Evolutionary conservation across 2,113 vertebrate genomes (phyloP).

Genomic region (Callionymus lyra): DNA sequence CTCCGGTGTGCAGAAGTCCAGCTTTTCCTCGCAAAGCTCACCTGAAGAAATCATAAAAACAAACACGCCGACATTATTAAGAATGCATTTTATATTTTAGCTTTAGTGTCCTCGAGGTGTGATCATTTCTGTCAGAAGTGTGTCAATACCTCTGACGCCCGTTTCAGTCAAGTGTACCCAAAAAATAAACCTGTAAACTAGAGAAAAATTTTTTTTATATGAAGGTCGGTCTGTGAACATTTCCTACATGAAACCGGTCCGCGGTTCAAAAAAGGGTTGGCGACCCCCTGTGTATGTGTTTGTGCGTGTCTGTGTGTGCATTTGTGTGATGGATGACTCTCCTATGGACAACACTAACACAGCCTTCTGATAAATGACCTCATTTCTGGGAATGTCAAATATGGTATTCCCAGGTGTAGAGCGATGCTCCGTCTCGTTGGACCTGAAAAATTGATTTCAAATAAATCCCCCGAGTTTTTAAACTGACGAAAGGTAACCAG

Average conservation of each 20-base stretch:
- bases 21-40: constrained; percentile 92
- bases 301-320: constrained; percentile 11
- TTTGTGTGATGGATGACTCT: constrained; percentile 47
- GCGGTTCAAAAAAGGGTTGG: too few species aligned
- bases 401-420: constrained; percentile 25
- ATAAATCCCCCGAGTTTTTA: too few species aligned
- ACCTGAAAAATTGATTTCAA: constrained; percentile 17
- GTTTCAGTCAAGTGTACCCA: too few species aligned
- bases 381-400: constrained; percentile 35
- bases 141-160: too few species aligned
- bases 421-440: constrained; percentile 17
- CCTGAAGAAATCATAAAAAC: constrained; percentile 64
- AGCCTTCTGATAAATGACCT: constrained; percentile 52
- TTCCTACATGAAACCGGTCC: not conserved
- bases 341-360: constrained; percentile 26
- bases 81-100: too few species aligned
- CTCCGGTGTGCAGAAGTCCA: constrained; percentile 91
- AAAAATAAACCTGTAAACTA: too few species aligned
- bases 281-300: constrained; percentile 5
- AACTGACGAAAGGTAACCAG: too few species aligned
- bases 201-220: too few species aligned
- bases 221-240: too few species aligned
- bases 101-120: too few species aligned
- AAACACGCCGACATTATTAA: constrained; percentile 23
- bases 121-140: too few species aligned